Base-by-base conservation (phyloP, 1,140 invertebrate genomes). In the Pseudomyrmex concolor region DNA sequence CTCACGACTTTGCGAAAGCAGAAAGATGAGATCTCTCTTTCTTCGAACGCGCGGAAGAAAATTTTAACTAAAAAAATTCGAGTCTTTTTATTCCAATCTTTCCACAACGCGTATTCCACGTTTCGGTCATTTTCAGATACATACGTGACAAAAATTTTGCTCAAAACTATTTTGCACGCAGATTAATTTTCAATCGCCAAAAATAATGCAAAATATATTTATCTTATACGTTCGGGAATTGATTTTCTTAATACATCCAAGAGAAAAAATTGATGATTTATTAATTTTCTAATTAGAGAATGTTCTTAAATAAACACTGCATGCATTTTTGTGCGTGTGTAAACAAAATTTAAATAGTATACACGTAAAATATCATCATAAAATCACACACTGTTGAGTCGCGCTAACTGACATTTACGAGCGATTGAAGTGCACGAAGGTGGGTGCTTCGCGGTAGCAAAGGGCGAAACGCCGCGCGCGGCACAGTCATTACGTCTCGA, bases 401-500 rank as follows among this genome's bases (percentile, higher is more conserved):
- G 59, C 59, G 48, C 59, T 57, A 80, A 71, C 43, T 50, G 76
- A 70, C 66, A 71, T 71, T 71, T 70, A 80, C 34, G 66, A 71
- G 76, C 51, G 19, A 59, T 45, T 70, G 25, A 60, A 60, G n/a
- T 71, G 57, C 19, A 48, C 34, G 64, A 7, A 57, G 22, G 17
- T 70, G 76, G 34, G 19, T 50, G n/a, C 45, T 15, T 64, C 19
- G 51, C 84, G 54, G 34, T 68, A 80, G 85, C 80, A 84, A 87
- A 87, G 73, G 50, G 57, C 45, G 34, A 66, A 55, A 34, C n/a
- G 22, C 43, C 66, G 60, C 66, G 60, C 63, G 54, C 54, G 54
- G 17, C 55, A 50, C 54, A 87, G 54, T 84, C 80, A 84, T 84
- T 88, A 87, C 55, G 77, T 82, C 71, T 60, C 34, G 34, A 76